Evolutionary conservation across 1,140 invertebrate genomes (phyloP), one percentile per base, ranked within the genome.

Genomic region (Grapholita molesta): DNA sequence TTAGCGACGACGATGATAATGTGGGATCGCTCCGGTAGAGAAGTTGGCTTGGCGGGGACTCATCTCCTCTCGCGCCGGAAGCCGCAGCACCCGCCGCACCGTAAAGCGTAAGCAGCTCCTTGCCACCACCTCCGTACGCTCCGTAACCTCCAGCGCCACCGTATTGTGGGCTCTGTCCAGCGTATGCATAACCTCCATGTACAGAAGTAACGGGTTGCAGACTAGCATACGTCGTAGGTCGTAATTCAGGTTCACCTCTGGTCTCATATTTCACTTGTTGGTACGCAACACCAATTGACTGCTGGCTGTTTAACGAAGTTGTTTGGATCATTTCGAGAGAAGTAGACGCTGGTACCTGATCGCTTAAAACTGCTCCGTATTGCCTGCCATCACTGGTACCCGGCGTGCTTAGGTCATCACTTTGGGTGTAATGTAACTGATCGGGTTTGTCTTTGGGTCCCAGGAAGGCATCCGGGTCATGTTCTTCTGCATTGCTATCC

Each of bases 1-100:
- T 77, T 23, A 94, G 72, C 0, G 94, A 93, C 0, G 93, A 93
- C 0, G 93, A 94, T 0, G 93, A 89, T 12, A 94, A 76, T 4
- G 93, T 93, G 5, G 93, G 93, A 75, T 95, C 93, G 69, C 90
- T 92, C 70, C 94, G 94, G 75, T 92, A 93, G 66, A 93, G 80
- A 65, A 93, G 82, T 61, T 88, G 83, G 8, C 80, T 81, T 11
- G 90, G 91, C 6, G 90, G 89, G 24, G 89, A 91, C 67, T 93
- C 91, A 42, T 89, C 86, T 0, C 87, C 82, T 35, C 84, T 77
- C 48, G 76, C 66, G 38, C 70, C 66, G 53, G 75, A 67, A 61
- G 71, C 72, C 52, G 78, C 73, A 66, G 67, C 67, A 64, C 67
- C 67, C 64, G 76, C 65, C 5, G 68, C 71, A 48, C 80, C 82